These are phyloP conservation scores for Brachylomia viminalis DNA, from an alignment of 2,888 invertebrate genomes.

Conservation along the genomic window DNA sequence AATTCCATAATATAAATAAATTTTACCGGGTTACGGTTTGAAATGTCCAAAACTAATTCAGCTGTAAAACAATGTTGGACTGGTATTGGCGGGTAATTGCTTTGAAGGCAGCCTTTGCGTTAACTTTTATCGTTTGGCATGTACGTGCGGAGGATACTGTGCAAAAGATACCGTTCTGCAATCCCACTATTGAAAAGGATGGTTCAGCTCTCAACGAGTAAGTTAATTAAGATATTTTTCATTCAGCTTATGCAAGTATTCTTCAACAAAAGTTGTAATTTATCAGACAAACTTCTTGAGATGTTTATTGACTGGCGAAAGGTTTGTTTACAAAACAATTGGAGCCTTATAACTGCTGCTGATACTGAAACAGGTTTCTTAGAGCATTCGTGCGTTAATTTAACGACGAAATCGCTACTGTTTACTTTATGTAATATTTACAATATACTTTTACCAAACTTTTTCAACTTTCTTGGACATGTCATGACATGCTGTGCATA, in stretches of 20 bases:
- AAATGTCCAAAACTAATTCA: slow-evolving; percentile 85
- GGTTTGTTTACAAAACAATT: slow-evolving; percentile 70
- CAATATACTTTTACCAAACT: slow-evolving; percentile 22
- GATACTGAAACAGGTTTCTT: slow-evolving; percentile 46
- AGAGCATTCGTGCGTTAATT: background rate
- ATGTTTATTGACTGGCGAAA: slow-evolving; percentile 10
- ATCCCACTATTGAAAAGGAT: slow-evolving; percentile 81
- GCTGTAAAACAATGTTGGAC: slow-evolving; percentile 85
- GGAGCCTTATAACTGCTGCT: slow-evolving; percentile 7
- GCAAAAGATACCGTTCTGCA: slow-evolving; percentile 87
- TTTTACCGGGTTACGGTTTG: slow-evolving; percentile 75
- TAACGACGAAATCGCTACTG: background rate
- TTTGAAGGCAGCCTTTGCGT: slow-evolving; percentile 80
- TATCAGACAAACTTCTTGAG: slow-evolving; percentile 1
- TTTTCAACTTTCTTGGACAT: slow-evolving; percentile 40
- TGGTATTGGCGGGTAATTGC: slow-evolving; percentile 87
- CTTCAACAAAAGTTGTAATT: background rate
- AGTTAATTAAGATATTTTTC: slow-evolving; percentile 68
- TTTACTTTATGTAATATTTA: slow-evolving; percentile 1
- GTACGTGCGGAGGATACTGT: slow-evolving; percentile 84
- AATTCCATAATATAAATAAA: slow-evolving; percentile 82
- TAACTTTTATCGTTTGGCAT: slow-evolving; percentile 82
- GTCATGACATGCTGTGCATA: slow-evolving; percentile 49
- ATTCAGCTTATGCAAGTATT: slow-evolving; percentile 10
- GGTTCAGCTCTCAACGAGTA: slow-evolving; percentile 81